Percentiles rank a stretch among this genome's conserved stretches.
phyloP scores from a whole-genome alignment of 2,113 vertebrate species.

The Triplophysa dalaica region DNA sequence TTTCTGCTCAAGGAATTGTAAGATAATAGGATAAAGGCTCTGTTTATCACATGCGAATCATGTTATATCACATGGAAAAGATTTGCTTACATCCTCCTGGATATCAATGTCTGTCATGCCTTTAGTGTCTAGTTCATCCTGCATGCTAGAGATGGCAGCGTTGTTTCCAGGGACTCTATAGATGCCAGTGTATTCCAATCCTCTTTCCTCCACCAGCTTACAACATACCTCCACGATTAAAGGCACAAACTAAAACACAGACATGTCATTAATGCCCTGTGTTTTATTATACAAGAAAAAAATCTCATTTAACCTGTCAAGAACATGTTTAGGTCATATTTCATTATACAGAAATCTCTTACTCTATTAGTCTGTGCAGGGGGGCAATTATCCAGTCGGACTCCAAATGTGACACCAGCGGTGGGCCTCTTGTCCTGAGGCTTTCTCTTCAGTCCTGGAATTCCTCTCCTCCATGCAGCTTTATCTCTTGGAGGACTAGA shows the following conservation, averaged over 20 bases:
- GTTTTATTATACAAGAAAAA: neutral
- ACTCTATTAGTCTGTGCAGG: constrained; percentile 91
- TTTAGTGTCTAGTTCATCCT: constrained; percentile 95
- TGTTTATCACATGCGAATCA: neutral
- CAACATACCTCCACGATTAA: constrained; percentile 98
- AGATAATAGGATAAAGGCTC: neutral
- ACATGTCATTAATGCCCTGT: neutral
- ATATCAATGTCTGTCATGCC: constrained; percentile 90
- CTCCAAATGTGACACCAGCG: constrained; percentile 88
- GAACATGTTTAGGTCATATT: no score
- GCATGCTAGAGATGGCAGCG: constrained; percentile 96
- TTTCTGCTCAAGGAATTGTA: constrained; percentile 77
- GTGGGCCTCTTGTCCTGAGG: constrained; percentile 89
- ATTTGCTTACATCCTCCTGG: constrained; percentile 85
- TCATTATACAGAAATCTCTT: constrained; percentile 46
- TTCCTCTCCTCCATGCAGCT: constrained; percentile 88
- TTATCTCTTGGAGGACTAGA: constrained; percentile 96
- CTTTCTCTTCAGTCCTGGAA: constrained; percentile 92
- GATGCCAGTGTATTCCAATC: constrained; percentile 96
- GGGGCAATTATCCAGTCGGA: constrained; percentile 92
- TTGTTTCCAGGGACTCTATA: constrained; percentile 98
- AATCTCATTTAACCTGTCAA: no score
- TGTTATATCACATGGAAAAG: neutral
- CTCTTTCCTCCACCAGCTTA: constrained; percentile 95
- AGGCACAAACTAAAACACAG: constrained; percentile 84